Conservation (phyloP, 1,140 invertebrate species). For the Conopomorpha cramerella region DNA sequence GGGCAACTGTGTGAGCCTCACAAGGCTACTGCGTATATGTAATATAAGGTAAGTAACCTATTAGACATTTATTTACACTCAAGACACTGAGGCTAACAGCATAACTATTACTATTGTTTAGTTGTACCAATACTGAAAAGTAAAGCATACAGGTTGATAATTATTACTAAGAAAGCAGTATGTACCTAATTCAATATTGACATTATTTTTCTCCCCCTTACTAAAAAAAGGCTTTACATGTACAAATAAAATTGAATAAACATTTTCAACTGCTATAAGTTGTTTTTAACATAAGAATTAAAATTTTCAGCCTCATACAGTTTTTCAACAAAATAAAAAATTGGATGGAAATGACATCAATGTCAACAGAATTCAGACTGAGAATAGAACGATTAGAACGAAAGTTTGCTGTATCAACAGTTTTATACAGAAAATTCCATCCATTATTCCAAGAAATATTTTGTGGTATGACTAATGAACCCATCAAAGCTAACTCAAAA, state of each 20-base stretch:
- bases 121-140: too few species aligned
- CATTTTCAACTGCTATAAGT: too few species aligned
- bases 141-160: too few species aligned
- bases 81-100: too few species aligned
- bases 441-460: constrained; percentile 88
- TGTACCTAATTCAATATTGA: too few species aligned
- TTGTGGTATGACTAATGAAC: constrained; percentile 64
- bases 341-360: constrained; percentile 93
- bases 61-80: too few species aligned
- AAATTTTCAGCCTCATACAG: constrained; percentile 83
- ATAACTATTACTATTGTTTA: too few species aligned
- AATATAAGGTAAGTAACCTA: constrained; percentile 83
- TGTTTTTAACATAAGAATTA: too few species aligned
- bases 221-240: too few species aligned
- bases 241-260: too few species aligned
- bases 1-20: constrained; percentile 92
- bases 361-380: constrained; percentile 81
- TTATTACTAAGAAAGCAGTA: too few species aligned
- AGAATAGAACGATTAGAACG: constrained; percentile 87
- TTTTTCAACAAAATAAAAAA: constrained; percentile 96
- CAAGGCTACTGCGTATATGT: constrained; percentile 82
- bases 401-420: constrained; percentile 93
- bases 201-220: too few species aligned
- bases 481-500: constrained; percentile 65
- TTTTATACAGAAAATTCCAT: constrained; percentile 92